phyloP scores from a whole-genome alignment of 2,888 invertebrate species.

The Pristionchus japonicus region DNA sequence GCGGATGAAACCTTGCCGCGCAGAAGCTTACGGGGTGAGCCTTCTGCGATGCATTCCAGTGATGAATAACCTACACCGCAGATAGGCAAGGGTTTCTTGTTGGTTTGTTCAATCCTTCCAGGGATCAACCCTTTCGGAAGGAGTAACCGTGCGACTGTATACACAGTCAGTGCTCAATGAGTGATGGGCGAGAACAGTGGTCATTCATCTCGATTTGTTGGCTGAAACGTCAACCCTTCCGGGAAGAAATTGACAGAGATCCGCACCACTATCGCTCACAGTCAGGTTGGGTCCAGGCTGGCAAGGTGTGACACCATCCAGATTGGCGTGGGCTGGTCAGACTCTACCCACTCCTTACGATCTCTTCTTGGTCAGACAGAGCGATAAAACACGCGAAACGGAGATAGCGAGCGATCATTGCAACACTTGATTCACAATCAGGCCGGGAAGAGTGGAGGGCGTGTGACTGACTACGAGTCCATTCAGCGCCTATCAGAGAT shows the following conservation, averaged over 20 bases:
- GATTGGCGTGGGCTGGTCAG: neutral
- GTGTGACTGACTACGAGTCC: neutral
- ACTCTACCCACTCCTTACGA: neutral
- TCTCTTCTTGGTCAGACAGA: neutral
- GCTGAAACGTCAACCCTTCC: neutral
- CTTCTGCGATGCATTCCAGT: neutral
- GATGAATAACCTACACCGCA: neutral
- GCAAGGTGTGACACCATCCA: neutral
- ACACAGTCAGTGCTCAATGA: no score
- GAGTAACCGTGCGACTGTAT: no score
- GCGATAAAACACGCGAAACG: neutral
- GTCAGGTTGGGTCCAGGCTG: no score
- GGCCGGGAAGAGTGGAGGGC: neutral
- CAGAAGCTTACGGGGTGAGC: neutral
- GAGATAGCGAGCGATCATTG: neutral
- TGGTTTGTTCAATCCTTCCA: neutral
- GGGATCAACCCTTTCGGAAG: no score
- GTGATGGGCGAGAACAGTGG: no score
- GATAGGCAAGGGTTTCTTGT: neutral
- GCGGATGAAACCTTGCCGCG: neutral
- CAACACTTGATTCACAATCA: neutral
- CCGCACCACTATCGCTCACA: neutral
- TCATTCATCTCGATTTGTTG: no score
- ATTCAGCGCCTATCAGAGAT: neutral
- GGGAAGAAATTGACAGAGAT: neutral